These are phyloP conservation scores for Ifrita kowaldi DNA, from an alignment of 2,113 vertebrate species.

Conservation along the genomic window DNA sequence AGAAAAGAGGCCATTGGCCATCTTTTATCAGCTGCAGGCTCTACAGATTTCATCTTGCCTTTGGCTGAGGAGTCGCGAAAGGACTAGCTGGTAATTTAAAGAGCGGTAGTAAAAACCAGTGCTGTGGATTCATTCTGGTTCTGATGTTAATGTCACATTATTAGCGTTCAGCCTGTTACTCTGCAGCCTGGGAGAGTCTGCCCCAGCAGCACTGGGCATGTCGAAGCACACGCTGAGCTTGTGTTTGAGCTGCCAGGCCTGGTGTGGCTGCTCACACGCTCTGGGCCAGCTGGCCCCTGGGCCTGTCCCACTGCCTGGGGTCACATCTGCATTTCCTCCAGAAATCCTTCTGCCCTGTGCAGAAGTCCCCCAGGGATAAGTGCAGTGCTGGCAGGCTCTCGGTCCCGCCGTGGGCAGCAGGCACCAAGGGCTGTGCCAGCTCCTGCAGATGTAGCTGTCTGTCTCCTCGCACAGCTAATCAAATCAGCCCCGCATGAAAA, in stretches of 20 bases:
- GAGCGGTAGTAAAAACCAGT: not conserved
- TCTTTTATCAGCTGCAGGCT: not conserved
- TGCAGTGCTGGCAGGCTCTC: not conserved
- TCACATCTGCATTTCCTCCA: not conserved
- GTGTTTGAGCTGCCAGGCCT: not conserved
- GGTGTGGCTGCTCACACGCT: not conserved
- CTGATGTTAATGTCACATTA: not conserved
- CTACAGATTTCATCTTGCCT: not conserved
- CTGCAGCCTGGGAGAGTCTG: not conserved
- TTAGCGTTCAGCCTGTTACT: fast-evolving
- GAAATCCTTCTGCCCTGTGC: too few relatives aligned
- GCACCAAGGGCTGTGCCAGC: not conserved
- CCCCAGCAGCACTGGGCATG: fast-evolving
- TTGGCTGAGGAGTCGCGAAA: not conserved
- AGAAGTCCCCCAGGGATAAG: not conserved
- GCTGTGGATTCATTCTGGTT: not conserved
- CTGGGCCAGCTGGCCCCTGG: not conserved
- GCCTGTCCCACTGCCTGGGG: not conserved
- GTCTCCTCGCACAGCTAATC: not conserved
- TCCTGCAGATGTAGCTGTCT: not conserved
- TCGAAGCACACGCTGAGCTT: fast-evolving
- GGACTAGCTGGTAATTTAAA: not conserved
- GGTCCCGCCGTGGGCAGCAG: not conserved
- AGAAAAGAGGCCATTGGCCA: not conserved
- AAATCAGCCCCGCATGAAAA: not conserved